Base-by-base conservation (phyloP, 2,888 invertebrate species). In the Papilio gigon region DNA sequence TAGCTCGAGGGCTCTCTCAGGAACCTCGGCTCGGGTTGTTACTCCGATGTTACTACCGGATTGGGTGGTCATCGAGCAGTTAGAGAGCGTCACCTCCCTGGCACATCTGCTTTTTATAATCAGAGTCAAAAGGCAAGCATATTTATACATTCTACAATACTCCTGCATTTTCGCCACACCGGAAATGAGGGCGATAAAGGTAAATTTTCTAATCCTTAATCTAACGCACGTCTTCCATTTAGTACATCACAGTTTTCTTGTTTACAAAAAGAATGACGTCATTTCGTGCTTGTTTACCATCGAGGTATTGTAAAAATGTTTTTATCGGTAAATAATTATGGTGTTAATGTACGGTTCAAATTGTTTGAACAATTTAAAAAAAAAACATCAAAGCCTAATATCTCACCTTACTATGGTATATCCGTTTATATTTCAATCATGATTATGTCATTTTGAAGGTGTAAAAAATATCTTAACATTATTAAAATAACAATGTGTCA, bases 391-490 rank as follows among this genome's bases (percentile, higher is more conserved):
- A 11, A 47, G 47, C 50, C 25, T 25, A 50, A 27, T 44, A 50
- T 50, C 50, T 50, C 50, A n/a, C 50, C 27, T 50, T 50, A 27
- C 4, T 20, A 20, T 50, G 25, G 50, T 25, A 27, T 27, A 50
- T 50, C 50, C 50, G 70, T 60, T 66, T 42, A 1, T 71, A 12
- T 30, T 56, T 59, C 42, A 12, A 22, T 30, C 8, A 30, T 50
- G 35, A 56, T 70, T 66, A 53, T 68, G 53, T 22, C 68, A 70
- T 68, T 64, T 70, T 71, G 27, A 47, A 12, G 22, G 20, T 3
- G 9, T 4, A 47, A 47, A 22, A 40, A 22, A 25, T 0, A 25
- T 25, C 25, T 5, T 22, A 1, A 22, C 1, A 2, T 12, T 25
- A 25, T 47, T 25, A 22, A 25, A 47, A 47, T 47, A 47, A 47